Evolutionary conservation across 1,140 invertebrate genomes (phyloP), one percentile per base, ranked within the genome.

Genomic region (Drosophila santomea): DNA sequence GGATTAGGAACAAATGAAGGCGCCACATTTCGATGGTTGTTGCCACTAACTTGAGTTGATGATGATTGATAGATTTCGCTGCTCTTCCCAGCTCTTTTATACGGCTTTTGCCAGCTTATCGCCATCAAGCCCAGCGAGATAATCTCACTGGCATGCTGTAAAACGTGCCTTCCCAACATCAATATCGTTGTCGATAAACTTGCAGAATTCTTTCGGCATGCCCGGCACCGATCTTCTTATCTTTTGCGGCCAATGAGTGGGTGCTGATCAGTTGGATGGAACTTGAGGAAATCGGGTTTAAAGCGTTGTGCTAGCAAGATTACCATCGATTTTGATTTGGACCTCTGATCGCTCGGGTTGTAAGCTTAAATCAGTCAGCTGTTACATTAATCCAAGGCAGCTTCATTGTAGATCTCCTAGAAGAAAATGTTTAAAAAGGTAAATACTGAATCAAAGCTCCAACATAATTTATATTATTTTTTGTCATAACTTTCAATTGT

Each of bases 1-100:
- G 52, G 48, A 88, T 23, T 10, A 88, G 84, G 15, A 89, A 89
- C 20, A 89, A 61, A 35, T 88, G 84, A 47, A 88, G 71, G 35
- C 83, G 83, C 83, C 83, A 88, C 83, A 88, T 85, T 8, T 61
- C 45, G 57, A 41, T 52, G 4, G 39, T 48, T 51, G 20, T 58
- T 52, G 10, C n/a, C 17, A 20, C 39, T 43, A 6, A 36, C 50
- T 52, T 45, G 17, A 45, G 15, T 41, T 28, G 41, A 52, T 32
- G 35, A 39, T 55, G 73, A 68, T 68, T 68, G 61, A 69, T 76
- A 64, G 45, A 74, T 63, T 54, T 43, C 44, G 15, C 11, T 2
- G 10, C 8, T 10, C 44, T n/a, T 15, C 28, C 52, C n/a, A n/a
- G 25, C 48, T 25, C 73, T 75, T 76, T 58, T 75, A 74, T 56